These are phyloP conservation scores for Mesorhabditis spiculigera DNA, from an alignment of 2,888 invertebrate genomes.

Conservation along the genomic window DNA sequence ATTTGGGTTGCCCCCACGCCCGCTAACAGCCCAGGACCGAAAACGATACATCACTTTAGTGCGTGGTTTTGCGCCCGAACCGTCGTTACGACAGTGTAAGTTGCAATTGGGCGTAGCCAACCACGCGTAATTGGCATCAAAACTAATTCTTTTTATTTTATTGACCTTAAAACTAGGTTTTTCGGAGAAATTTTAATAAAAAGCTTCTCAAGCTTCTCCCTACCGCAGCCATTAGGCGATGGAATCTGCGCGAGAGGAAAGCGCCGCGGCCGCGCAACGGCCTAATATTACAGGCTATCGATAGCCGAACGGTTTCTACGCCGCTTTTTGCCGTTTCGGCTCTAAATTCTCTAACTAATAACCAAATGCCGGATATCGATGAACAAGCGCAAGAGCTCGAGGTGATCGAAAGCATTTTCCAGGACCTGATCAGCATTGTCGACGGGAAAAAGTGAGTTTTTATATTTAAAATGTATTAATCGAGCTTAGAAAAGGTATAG, in stretches of 20 bases:
- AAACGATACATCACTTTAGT: no score
- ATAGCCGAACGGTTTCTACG: not conserved
- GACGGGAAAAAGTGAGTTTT: not conserved
- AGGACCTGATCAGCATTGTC: not conserved
- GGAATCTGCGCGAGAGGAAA: not conserved
- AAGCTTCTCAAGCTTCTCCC: not conserved
- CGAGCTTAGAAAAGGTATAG: no score
- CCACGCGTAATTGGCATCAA: no score
- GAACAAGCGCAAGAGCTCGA: not conserved
- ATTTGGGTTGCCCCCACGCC: no score
- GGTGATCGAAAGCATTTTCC: conserved; percentile 4
- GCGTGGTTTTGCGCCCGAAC: no score
- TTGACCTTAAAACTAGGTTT: conserved; percentile 66
- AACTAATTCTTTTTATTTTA: no score
- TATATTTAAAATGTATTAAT: no score
- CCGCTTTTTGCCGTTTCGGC: not conserved
- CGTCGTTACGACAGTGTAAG: no score
- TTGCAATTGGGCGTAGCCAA: no score
- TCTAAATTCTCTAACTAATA: not conserved
- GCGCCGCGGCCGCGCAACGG: not conserved
- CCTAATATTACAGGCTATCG: not conserved
- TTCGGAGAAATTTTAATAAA: not conserved
- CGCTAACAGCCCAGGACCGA: no score
- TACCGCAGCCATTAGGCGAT: not conserved
- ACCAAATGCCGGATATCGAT: not conserved